These are phyloP conservation scores for Cheilosia impressa DNA, from an alignment of 2,888 invertebrate genomes.

Conservation along the genomic window DNA sequence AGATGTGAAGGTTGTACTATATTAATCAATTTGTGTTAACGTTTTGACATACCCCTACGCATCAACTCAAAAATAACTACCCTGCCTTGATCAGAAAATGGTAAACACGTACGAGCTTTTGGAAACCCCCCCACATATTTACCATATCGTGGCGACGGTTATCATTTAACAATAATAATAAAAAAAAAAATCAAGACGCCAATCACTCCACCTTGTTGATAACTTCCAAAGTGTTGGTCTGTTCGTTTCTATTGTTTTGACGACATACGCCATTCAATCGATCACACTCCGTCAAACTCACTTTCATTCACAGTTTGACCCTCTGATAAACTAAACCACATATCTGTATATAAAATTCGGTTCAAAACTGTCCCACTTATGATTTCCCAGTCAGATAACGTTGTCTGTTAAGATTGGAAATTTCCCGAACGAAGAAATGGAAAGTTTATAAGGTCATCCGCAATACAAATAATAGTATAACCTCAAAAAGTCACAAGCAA, in stretches of 20 bases:
- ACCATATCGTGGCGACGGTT: too few species aligned
- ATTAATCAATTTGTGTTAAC: too few species aligned
- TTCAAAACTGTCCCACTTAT: constrained; percentile 24
- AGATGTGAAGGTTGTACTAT: too few species aligned
- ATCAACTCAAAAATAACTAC: too few species aligned
- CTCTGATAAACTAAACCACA: constrained; percentile 12
- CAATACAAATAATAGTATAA: neutral
- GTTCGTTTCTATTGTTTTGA: neutral
- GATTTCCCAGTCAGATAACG: constrained; percentile 36
- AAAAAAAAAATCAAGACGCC: too few species aligned
- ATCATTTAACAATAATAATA: too few species aligned
- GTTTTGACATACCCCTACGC: too few species aligned
- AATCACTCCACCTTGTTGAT: too few species aligned
- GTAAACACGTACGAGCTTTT: too few species aligned
- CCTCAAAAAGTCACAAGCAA: neutral
- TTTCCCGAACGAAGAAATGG: neutral
- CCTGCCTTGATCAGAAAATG: too few species aligned
- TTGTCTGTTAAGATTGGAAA: constrained; percentile 10
- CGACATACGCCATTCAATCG: neutral
- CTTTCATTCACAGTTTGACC: neutral
- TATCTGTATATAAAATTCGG: constrained; percentile 28
- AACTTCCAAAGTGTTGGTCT: too few species aligned
- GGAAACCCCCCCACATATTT: too few species aligned
- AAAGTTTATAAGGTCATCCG: constrained; percentile 24
- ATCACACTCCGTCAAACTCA: neutral